Base-by-base conservation (phyloP, 2,113 vertebrate genomes). In the Pycnonotus jocosus region DNA sequence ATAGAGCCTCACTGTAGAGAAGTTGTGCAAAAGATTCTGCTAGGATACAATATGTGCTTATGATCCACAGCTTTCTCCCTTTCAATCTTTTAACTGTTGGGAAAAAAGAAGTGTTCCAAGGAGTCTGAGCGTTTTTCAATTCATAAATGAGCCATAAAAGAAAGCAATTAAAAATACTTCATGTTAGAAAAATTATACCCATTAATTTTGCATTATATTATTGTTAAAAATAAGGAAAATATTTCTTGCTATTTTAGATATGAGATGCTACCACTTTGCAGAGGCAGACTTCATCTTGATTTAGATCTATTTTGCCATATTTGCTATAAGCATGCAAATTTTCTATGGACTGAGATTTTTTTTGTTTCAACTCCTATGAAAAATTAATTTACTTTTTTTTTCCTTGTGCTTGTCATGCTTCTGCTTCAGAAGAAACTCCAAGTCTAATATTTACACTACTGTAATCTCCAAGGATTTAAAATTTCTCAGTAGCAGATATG, bases 131-230 rank as follows among this genome's bases (percentile, higher is more conserved):
- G 83, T 71, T 90, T 95, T 76, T 56, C 38, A 57, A n/a, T 76
- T 53, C 53, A 73, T 53, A 92, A 97, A 96, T 93, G 70, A 92
- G 66, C 54, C 35, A 44, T 56, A 87, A 96, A 86, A 86, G 12
- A 91, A 97, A 95, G 27, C 68, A 96, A 94, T 94, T 96, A 86
- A 96, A 95, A 91, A 91, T 74, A 3, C 17, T 48, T 73, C 92
- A 56, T 83, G 21, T 86, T 86, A 91, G 76, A 96, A 93, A 96
- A 96, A 96, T 81, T 15, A 24, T 80, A 86, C 18, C 54, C 28
- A 90, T 93, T 96, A 94, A 94, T 77, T 54, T 19, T 83, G 13
- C 90, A 71, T 89, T 90, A 71, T 73, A 68, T 25, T 86, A 74
- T 62, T 90, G 50, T 73, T 94, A 93, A 93, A 58, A 91, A 64